phyloP scores from a whole-genome alignment of 2,113 vertebrate species.

The Prunella himalayana region DNA sequence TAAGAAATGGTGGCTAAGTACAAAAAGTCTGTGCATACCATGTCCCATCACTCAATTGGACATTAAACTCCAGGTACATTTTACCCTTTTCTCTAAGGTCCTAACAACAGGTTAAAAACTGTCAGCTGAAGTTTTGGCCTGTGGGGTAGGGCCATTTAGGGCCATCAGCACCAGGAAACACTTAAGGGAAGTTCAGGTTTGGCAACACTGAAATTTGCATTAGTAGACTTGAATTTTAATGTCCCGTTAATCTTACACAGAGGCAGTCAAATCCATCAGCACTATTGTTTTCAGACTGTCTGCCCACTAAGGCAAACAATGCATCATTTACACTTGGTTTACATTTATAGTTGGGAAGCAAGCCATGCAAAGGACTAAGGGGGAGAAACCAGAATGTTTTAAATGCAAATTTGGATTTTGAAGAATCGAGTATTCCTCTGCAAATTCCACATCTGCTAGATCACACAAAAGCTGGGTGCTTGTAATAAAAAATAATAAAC shows the following conservation, averaged over 20 bases:
- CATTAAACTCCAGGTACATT: neutral
- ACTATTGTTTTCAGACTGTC: constrained; percentile 50
- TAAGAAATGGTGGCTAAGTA: neutral
- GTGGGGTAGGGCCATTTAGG: neutral
- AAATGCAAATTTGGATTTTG: constrained; percentile 21
- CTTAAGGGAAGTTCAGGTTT: constrained; percentile 7
- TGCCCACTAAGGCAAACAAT: constrained; percentile 55
- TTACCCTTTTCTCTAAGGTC: neutral
- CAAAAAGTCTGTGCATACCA: neutral
- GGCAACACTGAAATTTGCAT: constrained; percentile 10
- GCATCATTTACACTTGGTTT: constrained; percentile 59
- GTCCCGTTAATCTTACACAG: constrained; percentile 23
- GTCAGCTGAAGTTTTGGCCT: neutral
- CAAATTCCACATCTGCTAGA: constrained; percentile 42
- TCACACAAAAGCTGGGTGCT: neutral
- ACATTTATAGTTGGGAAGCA: constrained; percentile 45
- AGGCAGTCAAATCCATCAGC: constrained; percentile 41
- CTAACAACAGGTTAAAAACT: neutral
- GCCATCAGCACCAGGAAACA: neutral
- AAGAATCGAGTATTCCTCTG: constrained; percentile 13
- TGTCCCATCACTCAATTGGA: neutral
- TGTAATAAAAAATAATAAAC: constrained; percentile 17
- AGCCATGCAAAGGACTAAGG: neutral
- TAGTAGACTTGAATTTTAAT: constrained; percentile 49
- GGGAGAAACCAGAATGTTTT: neutral